These are phyloP conservation scores for Erythrolamprus reginae DNA, from an alignment of 2,113 vertebrate species.

Conservation along the genomic window DNA sequence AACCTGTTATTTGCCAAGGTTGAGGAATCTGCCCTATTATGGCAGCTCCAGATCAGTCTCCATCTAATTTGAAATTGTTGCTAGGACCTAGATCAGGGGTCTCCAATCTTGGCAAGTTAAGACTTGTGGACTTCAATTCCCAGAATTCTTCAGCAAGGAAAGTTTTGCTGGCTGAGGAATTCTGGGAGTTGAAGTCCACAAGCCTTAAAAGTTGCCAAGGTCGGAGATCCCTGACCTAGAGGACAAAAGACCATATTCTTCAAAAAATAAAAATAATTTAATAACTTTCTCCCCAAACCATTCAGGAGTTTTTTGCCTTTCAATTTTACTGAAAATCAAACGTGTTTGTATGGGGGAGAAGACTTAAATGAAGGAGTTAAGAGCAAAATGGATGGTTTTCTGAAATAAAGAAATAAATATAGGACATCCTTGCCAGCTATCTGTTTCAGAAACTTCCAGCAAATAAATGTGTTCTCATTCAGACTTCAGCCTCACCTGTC, in stretches of 20 bases:
- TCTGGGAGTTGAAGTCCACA: too few species aligned
- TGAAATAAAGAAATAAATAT: too few species aligned
- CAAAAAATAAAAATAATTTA: too few species aligned
- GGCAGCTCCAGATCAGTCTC: background rate
- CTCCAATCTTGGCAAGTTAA: too few species aligned
- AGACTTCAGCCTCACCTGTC: background rate
- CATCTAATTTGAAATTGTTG: background rate
- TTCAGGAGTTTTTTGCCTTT: background rate
- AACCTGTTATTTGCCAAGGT: background rate
- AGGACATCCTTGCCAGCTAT: background rate
- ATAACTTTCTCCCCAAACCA: background rate
- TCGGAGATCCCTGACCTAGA: too few species aligned
- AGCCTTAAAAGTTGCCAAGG: too few species aligned
- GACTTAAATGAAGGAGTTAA: background rate
- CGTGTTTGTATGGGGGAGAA: background rate
- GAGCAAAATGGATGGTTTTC: too few species aligned
- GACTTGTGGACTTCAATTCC: too few species aligned
- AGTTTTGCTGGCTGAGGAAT: too few species aligned
- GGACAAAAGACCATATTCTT: background rate
- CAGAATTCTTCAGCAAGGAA: too few species aligned
- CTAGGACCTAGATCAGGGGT: background rate
- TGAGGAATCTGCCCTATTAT: background rate
- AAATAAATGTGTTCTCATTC: background rate
- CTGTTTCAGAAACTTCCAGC: background rate
- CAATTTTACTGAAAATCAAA: background rate